Base-by-base conservation (phyloP, 1,140 invertebrate species). In the Heliothis subflexa region DNA sequence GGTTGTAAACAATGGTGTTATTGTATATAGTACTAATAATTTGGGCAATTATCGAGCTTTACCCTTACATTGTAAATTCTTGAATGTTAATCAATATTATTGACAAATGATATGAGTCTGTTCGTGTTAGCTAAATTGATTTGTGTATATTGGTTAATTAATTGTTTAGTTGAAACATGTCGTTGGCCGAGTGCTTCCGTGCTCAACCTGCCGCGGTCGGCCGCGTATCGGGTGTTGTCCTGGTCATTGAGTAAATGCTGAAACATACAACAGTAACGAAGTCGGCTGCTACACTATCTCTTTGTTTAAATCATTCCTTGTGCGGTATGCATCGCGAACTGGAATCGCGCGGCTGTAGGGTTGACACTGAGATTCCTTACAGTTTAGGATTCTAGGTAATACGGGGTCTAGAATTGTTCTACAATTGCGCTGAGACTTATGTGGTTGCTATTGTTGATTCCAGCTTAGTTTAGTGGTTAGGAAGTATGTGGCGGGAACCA, bases 41-140 rank as follows among this genome's bases (percentile, higher is more conserved):
- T 64, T 75, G 73, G 73, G 49, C 73, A 75, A 62, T 75, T 75
- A 64, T 75, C 59, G 73, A 75, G 73, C 73, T 75, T 75, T 75
- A 75, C 59, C 16, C 25, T 64, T 73, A n/a, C 61, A 54, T 75
- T 33, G 59, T 75, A 75, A n/a, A 75, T 75, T 75, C 14, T 64
- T 75, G 11, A 64, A 75, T 75, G 25, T 75, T 52, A 62, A 49
- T 62, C 59, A 75, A 64, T 52, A 28, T 64, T 75, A 75, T 52
- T 18, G 40, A 45, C 21, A 25, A 57, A 57, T 55, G 14, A 49
- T 47, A 12, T 14, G 18, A 47, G n/a, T 12, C n/a, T 59, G 25
- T 45, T 52, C 5, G 7, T 14, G 68, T 18, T 71, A 71, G 68
- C 25, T 71, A 9, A 54, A 71, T 33, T 71, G 21, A 12, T 50